Percentiles rank a stretch among this genome's conserved stretches.
These are phyloP conservation scores for Platorchestia sp. DNA, from an alignment of 1,140 invertebrate species.

Conservation along the genomic window DNA sequence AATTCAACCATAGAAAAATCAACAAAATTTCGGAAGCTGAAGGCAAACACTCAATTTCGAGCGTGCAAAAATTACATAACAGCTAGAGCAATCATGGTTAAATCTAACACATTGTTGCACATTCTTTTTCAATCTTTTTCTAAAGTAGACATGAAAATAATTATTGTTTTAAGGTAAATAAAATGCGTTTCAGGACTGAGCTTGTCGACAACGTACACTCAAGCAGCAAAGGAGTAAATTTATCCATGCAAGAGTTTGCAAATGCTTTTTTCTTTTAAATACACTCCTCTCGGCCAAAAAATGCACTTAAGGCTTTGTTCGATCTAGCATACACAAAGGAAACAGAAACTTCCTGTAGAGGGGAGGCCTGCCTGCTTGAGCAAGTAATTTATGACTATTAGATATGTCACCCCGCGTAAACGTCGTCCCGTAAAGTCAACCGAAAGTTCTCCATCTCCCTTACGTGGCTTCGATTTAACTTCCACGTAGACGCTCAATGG, in stretches of 20 bases:
- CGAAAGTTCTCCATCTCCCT: conserved; percentile 20
- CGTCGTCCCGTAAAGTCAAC: background rate
- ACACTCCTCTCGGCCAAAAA: background rate
- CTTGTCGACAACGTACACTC: background rate
- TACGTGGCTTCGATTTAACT: background rate
- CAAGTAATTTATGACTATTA: conserved; percentile 45
- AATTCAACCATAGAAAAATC: too few relatives aligned
- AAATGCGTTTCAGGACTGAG: background rate
- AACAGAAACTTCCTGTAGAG: background rate
- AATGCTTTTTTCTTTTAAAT: background rate
- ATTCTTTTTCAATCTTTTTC: background rate
- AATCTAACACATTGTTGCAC: too few relatives aligned
- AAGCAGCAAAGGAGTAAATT: background rate
- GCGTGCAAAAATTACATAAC: too few relatives aligned
- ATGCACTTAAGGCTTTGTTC: background rate
- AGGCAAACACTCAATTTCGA: too few relatives aligned
- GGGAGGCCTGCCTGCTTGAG: conserved; percentile 5
- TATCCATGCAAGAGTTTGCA: background rate
- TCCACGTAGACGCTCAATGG: background rate
- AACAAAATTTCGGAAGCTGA: too few relatives aligned
- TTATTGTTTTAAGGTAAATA: background rate
- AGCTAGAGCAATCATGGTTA: too few relatives aligned
- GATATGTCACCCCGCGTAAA: conserved; percentile 31
- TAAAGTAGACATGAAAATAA: background rate
- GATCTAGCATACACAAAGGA: background rate